Evolutionary conservation across 2,113 vertebrate genomes (phyloP).

Genomic region (Pagrus major): DNA sequence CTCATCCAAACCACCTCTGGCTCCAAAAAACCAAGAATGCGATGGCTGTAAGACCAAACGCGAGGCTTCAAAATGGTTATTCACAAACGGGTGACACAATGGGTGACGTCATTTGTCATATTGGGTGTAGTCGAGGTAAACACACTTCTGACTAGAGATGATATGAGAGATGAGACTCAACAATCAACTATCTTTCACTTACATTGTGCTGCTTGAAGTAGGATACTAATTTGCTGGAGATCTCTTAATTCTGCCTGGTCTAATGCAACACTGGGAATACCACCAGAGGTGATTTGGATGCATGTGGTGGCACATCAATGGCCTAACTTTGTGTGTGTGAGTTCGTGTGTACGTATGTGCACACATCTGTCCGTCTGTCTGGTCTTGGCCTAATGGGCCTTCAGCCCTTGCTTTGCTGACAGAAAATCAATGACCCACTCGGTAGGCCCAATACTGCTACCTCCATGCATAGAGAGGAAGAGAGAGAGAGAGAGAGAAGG

Average conservation of each 20-base stretch:
- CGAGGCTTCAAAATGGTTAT: too few relatives aligned
- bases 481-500: conserved; percentile 1
- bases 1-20: too few relatives aligned
- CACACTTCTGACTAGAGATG: background rate
- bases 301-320: conserved; percentile 45
- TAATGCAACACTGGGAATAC: conserved; percentile 5
- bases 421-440: conserved; percentile 77
- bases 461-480: conserved; percentile 45
- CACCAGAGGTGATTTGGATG: conserved; percentile 52
- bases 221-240: background rate
- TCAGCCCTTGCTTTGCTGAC: conserved; percentile 74
- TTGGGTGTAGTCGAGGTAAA: too few relatives aligned
- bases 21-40: too few relatives aligned
- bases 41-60: too few relatives aligned
- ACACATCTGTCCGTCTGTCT: conserved; percentile 64
- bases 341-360: conserved; percentile 16
- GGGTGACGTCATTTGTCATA: too few relatives aligned
- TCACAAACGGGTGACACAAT: background rate
- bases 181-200: too few relatives aligned
- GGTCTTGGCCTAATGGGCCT: conserved; percentile 70
- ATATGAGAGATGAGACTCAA: too few relatives aligned
- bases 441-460: conserved; percentile 67
- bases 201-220: too few relatives aligned
- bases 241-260: background rate
- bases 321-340: conserved; percentile 18